Evolutionary conservation across 2,888 invertebrate species (phyloP).

Genomic region (Machimus rusticus): DNA sequence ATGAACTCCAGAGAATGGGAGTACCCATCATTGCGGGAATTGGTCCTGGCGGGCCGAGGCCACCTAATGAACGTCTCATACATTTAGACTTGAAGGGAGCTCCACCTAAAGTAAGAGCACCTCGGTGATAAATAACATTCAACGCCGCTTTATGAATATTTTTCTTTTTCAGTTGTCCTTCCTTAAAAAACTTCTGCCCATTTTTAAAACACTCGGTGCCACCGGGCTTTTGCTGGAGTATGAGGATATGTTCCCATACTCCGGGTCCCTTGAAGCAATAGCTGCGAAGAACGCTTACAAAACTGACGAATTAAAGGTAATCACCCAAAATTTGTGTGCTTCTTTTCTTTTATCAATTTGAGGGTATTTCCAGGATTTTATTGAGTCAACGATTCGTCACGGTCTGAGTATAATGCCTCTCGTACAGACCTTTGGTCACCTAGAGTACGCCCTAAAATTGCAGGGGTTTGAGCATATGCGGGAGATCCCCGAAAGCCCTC

Average conservation of each 20-base stretch:
- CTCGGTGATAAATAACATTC: background rate
- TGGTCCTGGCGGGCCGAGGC: constrained; percentile 58
- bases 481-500: constrained; percentile 72
- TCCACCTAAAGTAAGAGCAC: constrained; percentile 66
- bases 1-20: constrained; percentile 61
- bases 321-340: constrained; percentile 58
- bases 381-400: constrained; percentile 66
- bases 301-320: constrained; percentile 57
- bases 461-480: constrained; percentile 69
- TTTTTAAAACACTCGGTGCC: constrained; percentile 71
- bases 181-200: constrained; percentile 67
- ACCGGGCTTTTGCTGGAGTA: constrained; percentile 79
- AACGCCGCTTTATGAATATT: constrained; percentile 54
- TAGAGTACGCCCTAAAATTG: constrained; percentile 76
- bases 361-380: constrained; percentile 63
- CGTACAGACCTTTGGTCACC: constrained; percentile 79
- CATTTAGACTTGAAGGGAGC: constrained; percentile 83
- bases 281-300: constrained; percentile 67
- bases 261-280: constrained; percentile 66
- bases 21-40: constrained; percentile 60
- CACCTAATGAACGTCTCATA: constrained; percentile 67
- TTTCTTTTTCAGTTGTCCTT: constrained; percentile 63
- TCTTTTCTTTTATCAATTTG: constrained; percentile 50
- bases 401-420: constrained; percentile 76
- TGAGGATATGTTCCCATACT: constrained; percentile 84